Base-by-base conservation (phyloP, 2,113 vertebrate genomes). In the Grallaria varia region DNA sequence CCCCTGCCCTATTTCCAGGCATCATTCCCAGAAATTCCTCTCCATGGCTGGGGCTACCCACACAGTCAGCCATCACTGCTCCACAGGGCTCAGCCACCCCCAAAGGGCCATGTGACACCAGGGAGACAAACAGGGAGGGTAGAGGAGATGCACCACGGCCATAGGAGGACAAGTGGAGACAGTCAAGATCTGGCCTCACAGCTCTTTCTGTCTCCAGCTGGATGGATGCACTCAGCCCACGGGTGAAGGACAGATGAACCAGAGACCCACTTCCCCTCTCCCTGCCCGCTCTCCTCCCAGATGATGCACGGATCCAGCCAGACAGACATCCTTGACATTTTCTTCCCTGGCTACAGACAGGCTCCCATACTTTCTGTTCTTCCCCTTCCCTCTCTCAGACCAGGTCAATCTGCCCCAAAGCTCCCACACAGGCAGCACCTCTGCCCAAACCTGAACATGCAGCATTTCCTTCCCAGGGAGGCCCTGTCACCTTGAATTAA, bases 281-380 rank as follows among this genome's bases (percentile, higher is more conserved):
- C 55, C 84, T 31, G 3, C 72, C 72, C 8, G 0, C 50, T 88
- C 63, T 86, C 63, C 68, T 77, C 45, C 25, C 68, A 81, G 23
- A 87, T 31, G 56, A 84, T 74, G 50, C 68, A 90, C 0, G 0
- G 76, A 84, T 86, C 55, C 72, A 84, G 55, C 2, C 92, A 89
- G 50, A 5, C 2, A 18, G 37, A 78, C 39, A 95, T 53, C 72
- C 88, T 40, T 89, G 94, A 92, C 80, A 67, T 92, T 92, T 96
- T 76, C 75, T 84, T 78, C 56, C 68, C 64, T 64, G 40, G 47
- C 63, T 95, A 84, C 68, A 87, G 71, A 35, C 12, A 84, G 30
- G n/a, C 27, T 92, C 56, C 63, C 16, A 71, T 25, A 12, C 60
- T 56, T 87, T 92, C 59, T 84, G 18, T 58, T 64, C 47, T 62